Evolutionary conservation across 2,113 vertebrate species (phyloP).

Genomic region (Brienomyrus longianalis): DNA sequence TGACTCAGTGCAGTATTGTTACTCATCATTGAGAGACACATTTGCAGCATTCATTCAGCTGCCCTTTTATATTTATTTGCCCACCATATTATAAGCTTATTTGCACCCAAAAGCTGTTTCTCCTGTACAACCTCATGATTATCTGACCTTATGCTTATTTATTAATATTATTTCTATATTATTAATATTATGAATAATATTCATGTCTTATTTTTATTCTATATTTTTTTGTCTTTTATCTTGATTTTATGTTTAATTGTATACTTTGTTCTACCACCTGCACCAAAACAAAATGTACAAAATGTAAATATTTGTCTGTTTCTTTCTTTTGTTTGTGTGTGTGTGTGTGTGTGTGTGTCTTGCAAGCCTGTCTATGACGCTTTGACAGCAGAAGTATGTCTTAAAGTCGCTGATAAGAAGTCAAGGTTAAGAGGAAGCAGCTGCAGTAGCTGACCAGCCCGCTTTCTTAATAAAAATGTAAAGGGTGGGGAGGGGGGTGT

Average conservation of each 20-base stretch:
- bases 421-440: not conserved
- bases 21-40: not conserved
- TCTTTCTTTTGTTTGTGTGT: not conserved
- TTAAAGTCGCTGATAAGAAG: not conserved
- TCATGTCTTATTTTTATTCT: not conserved
- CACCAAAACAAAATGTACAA: not conserved
- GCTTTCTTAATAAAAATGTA: not conserved
- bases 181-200: not conserved
- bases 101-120: not conserved
- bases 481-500: not conserved
- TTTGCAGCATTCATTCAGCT: not conserved
- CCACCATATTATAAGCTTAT: not conserved
- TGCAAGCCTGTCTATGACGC: not conserved
- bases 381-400: not conserved
- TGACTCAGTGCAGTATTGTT: not conserved
- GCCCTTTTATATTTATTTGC: not conserved
- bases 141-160: not conserved
- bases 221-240: not conserved
- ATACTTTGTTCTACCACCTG: not conserved
- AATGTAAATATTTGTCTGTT: not conserved
- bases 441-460: not conserved
- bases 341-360: not conserved
- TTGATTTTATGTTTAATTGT: not conserved
- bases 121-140: not conserved
- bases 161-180: not conserved